Base-by-base conservation (phyloP, 2,888 invertebrate genomes). In the Chamaedrilus cognettii region DNA sequence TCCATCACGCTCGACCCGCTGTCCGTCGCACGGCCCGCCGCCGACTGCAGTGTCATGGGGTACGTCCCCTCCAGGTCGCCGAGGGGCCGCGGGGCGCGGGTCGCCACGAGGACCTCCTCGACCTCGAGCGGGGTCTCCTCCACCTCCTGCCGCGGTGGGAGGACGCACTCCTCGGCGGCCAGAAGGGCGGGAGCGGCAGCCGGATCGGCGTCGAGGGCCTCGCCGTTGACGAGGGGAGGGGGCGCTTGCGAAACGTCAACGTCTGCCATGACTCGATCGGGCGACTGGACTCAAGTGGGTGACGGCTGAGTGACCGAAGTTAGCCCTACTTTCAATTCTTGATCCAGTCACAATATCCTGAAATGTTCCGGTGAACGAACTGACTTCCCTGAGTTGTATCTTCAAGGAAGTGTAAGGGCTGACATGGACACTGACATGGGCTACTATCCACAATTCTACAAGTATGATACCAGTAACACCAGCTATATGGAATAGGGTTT, bases 1-100 rank as follows among this genome's bases (percentile, higher is more conserved):
- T 68, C 69, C 23, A 56, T n/a, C 26, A 65, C 64, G 23, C 42
- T 64, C 19, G 32, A 50, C 42, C 55, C 31, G 19, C 23, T n/a
- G 2, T 51, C 61, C 7, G 50, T 50, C n/a, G 60, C n/a, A 3
- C 35, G 42, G 23, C 23, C 23, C 11, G 51, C n/a, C 5, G 33
- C 5, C 2, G 50, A 7, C 15, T n/a, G 11, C 30, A 42, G 19
- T 4, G 60, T 66, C 52, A 51, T 63, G 57, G 63, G 56, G 15
- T 51, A 5, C 28, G 58, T 63, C 26, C 52, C 2, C 33, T 66
- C 62, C 35, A 60, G 34, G n/a, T 60, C 58, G 2, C 57, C 55
- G n/a, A 60, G 5, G 35, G n/a, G 33, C 11, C 30, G 19, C 30
- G 65, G 26, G 1, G 1, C 32, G 5, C 19, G 11, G 5, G 33